Evolutionary conservation across 2,113 vertebrate genomes (phyloP).

Genomic region (Delphinapterus leucas): DNA sequence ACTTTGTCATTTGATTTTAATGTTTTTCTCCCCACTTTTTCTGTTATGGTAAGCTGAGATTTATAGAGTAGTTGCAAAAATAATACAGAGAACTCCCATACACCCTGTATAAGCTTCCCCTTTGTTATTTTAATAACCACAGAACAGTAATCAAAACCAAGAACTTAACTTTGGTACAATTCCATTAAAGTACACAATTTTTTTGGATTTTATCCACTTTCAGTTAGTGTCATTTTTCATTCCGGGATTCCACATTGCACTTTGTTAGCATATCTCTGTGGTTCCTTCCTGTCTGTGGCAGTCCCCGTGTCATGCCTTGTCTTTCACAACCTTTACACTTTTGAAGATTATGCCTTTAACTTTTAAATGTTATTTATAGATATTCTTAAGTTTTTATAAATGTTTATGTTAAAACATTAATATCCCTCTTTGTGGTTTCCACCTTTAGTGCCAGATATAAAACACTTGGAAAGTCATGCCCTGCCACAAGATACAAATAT

Average conservation of each 20-base stretch:
- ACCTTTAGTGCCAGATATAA: background rate
- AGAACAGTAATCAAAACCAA: background rate
- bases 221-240: background rate
- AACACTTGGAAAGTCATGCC: background rate
- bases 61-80: background rate
- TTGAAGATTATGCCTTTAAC: background rate
- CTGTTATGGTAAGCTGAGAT: background rate
- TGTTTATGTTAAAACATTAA: background rate
- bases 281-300: background rate
- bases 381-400: background rate
- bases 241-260: background rate
- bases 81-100: background rate
- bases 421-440: background rate
- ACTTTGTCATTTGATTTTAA: background rate
- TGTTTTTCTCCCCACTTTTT: background rate
- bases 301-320: background rate
- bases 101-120: background rate
- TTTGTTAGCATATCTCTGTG: background rate
- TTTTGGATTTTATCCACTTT: background rate
- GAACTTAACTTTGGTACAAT: background rate
- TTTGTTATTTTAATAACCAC: background rate
- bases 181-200: background rate
- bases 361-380: background rate
- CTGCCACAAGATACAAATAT: background rate
- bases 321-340: background rate